A percentile compares a stretch with the other conserved stretches of the same genome.
Conservation (phyloP, 2,888 invertebrate species). For the Hermaeophaga mercurialis region DNA sequence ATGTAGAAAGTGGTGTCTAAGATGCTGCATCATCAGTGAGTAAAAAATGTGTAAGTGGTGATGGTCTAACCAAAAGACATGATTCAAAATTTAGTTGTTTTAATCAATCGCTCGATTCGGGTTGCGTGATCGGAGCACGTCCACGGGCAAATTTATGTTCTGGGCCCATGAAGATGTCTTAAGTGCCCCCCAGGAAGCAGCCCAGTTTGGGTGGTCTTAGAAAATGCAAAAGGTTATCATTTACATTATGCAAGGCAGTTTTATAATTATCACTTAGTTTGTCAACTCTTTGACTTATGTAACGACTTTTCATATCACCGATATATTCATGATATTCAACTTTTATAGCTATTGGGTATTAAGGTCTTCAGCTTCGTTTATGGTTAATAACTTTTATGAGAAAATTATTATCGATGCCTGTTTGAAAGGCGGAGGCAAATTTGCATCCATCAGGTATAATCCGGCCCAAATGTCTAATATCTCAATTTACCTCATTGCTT, state of each 20-base stretch:
- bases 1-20: background rate
- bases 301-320: constrained; percentile 25
- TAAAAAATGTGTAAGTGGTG: constrained; percentile 15
- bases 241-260: constrained; percentile 49
- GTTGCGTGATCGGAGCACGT: constrained; percentile 53
- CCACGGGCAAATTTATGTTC: constrained; percentile 54
- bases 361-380: constrained; percentile 28
- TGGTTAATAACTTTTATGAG: constrained; percentile 32
- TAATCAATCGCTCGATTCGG: constrained; percentile 52
- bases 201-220: constrained; percentile 53
- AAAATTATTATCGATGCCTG: constrained; percentile 26
- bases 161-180: constrained; percentile 54
- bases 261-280: constrained; percentile 52
- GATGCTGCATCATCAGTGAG: background rate
- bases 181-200: constrained; percentile 56
- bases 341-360: constrained; percentile 31
- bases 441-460: constrained; percentile 20
- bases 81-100: constrained; percentile 50
- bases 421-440: constrained; percentile 21
- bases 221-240: constrained; percentile 48
- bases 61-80: constrained; percentile 31
- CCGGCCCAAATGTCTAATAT: constrained; percentile 17
- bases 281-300: constrained; percentile 46
- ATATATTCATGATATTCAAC: constrained; percentile 28
- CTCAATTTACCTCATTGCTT: too few species aligned